phyloP scores from a whole-genome alignment of 1,140 invertebrate species.

The Rhizoglyphus robini region DNA sequence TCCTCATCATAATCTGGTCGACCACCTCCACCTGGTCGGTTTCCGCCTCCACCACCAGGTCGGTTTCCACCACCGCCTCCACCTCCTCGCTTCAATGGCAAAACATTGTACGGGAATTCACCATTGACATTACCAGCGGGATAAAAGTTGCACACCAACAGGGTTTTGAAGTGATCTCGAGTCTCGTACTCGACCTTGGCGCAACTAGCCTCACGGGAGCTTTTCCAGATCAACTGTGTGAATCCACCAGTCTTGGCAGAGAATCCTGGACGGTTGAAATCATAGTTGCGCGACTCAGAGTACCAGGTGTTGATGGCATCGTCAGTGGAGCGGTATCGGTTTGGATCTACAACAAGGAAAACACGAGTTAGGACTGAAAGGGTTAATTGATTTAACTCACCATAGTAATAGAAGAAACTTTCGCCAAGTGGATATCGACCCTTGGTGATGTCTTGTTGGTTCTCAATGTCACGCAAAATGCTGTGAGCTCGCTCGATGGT shows the following conservation, averaged over 20 bases:
- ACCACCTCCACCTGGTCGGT: neutral
- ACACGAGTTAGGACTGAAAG: neutral
- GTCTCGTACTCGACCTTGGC: conserved; percentile 6
- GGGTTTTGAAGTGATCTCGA: neutral
- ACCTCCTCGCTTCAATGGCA: neutral
- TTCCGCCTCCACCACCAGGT: neutral
- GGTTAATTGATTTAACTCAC: conserved; percentile 1
- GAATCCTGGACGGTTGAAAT: conserved; percentile 13
- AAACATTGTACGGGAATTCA: conserved; percentile 13
- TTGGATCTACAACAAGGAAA: neutral
- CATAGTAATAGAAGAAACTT: conserved; percentile 19
- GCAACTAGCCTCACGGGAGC: conserved; percentile 5
- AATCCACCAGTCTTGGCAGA: conserved; percentile 16
- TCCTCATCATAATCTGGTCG: neutral
- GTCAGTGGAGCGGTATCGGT: neutral
- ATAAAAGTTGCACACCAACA: conserved; percentile 10
- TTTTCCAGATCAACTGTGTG: conserved; percentile 21
- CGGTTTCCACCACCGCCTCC: neutral
- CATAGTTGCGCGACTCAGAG: conserved; percentile 9
- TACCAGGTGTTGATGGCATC: conserved; percentile 19
- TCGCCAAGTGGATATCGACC: neutral
- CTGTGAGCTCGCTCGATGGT: conserved; percentile 1
- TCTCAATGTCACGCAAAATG: conserved; percentile 9
- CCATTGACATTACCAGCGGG: conserved; percentile 19
- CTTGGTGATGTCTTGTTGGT: neutral